Percentiles rank a stretch among this genome's conserved stretches.
These are phyloP conservation scores for Sclerurus mexicanus DNA, from an alignment of 2,113 vertebrate species.

Conservation along the genomic window DNA sequence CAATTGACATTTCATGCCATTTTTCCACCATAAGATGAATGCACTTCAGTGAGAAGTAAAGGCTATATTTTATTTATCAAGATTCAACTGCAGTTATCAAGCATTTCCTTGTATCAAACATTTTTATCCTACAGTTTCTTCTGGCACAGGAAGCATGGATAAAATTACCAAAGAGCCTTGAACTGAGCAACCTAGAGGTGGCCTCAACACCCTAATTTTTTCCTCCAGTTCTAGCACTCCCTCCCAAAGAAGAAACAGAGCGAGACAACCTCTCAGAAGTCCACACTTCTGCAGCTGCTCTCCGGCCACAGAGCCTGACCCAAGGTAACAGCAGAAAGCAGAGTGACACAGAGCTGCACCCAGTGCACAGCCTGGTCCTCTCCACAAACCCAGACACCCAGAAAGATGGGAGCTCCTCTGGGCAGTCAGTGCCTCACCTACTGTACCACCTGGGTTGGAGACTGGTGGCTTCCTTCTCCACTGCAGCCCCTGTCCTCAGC, in stretches of 20 bases:
- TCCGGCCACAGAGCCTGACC: not conserved
- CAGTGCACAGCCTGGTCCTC: not conserved
- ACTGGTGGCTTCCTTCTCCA: not conserved
- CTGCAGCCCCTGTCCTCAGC: not conserved
- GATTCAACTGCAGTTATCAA: not conserved
- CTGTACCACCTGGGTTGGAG: not conserved
- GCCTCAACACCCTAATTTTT: not conserved
- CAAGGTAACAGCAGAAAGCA: not conserved
- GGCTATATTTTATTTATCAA: not conserved
- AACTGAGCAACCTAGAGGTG: not conserved
- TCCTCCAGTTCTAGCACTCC: not conserved
- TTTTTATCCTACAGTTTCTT: not conserved
- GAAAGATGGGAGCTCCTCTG: not conserved
- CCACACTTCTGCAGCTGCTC: not conserved
- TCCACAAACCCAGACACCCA: not conserved
- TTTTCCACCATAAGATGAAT: not conserved
- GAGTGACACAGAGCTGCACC: too few species aligned
- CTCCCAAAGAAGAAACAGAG: not conserved
- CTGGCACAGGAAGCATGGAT: not conserved
- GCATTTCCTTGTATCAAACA: not conserved
- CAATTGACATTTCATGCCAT: not conserved
- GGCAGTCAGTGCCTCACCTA: not conserved
- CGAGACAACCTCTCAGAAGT: not conserved
- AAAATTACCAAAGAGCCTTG: not conserved
- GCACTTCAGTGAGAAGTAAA: not conserved